Evolutionary conservation across 2,797 vertebrate species (phyloP), one percentile per base, ranked within the genome.

Genomic region (Parotocinclus haroldoi): DNA sequence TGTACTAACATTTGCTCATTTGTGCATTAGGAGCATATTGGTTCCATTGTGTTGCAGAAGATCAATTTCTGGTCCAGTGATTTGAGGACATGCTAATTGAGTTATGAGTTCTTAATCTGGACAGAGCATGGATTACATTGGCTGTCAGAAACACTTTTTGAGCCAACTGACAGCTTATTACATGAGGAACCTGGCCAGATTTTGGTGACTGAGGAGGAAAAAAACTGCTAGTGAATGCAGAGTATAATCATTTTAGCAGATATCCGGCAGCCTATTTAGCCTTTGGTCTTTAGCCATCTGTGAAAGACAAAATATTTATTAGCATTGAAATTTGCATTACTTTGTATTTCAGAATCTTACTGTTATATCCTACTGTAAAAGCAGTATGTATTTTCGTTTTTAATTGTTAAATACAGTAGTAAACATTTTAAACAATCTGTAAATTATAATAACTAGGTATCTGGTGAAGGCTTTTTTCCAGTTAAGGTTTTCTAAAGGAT

Each of bases 91-190:
- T 66, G 11, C 13, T 71, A 66, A 74, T 71, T 27, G 68, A 74
- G 65, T 63, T 67, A 71, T 54, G 36, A 68, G 54, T 62, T 71
- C 57, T 65, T 66, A 61, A 66, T 77, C 44, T 62, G 64, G 45
- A 60, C 57, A 9, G 17, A 71, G 46, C 67, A 66, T 71, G 52
- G 38, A 18, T 46, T 77, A 42, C n/a, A 7, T 40, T 71, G 75
- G 68, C 64, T 74, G 58, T 61, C 61, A 48, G n/a, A 62, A n/a
- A 13, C 44, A 40, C 42, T 38, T 39, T 9, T 17, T 53, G 36
- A 63, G 72, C 72, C 71, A 77, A 65, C 59, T 71, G 62, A 58
- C 48, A 74, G 64, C 64, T 69, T 61, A 69, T 71, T 60, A 71
- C 51, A 27, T 42, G 19, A 39, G 68, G 50, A 61, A 7, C 62